Base-by-base conservation (phyloP, 2,113 vertebrate genomes). In the Brevimyrus niger region DNA sequence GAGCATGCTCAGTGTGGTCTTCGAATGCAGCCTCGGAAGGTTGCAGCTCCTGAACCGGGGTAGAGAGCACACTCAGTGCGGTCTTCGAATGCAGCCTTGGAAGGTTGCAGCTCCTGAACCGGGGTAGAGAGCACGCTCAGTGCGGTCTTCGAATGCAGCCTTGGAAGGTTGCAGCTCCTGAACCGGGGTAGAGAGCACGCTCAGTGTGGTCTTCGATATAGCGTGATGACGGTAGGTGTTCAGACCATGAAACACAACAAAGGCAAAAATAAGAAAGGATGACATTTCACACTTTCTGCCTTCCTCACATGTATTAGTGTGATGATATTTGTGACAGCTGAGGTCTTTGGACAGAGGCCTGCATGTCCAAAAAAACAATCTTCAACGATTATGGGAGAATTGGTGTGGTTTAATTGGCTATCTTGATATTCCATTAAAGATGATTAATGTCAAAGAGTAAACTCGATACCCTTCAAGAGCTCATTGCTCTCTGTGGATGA, bases 401-500 rank as follows among this genome's bases (percentile, higher is more conserved):
- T 84, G 48, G 9, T 88, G 88, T 50, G 7, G 44, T 48, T 19
- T 83, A 89, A 89, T 44, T 89, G 35, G 76, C 88, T 31, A 48
- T 46, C 50, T 89, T 47, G 50, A 89, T 89, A 47, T 89, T 89
- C 31, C 17, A 89, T 89, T 89, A 89, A 55, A 82, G 21, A 61
- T 84, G 51, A 89, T 58, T 89, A 89, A 89, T 61, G 88, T n/a
- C 44, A 76, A 76, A 84, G 80, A 51, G 48, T 53, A 55, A 51
- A 89, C 42, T n/a, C 55, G 55, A 27, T 82, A 23, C 65, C 53
- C 89, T 35, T 21, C 31, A 86, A 50, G 44, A 50, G 15, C 58
- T 35, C 48, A 50, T 23, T 73, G 76, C 76, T 55, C 13, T 86
- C 27, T 19, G 21, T 23, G 15, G 46, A 31, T 90, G 53, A 89